Base-by-base conservation (phyloP, 2,888 invertebrate species). In the Clostera curtula region DNA sequence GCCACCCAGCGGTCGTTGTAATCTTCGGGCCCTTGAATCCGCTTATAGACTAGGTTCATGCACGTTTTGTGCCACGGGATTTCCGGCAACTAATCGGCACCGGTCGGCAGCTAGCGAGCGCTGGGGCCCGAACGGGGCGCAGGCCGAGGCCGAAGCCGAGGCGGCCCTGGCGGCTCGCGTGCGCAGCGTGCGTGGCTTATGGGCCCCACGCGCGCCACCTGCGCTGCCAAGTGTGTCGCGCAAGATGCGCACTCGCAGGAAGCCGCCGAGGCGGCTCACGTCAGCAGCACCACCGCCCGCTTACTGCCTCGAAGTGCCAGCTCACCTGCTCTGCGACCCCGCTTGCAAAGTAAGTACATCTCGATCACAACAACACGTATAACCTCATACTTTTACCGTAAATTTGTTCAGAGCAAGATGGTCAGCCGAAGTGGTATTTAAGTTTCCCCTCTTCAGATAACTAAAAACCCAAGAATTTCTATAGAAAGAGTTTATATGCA, bases 21-120 rank as follows among this genome's bases (percentile, higher is more conserved):
- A n/a, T n/a, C n/a, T n/a, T n/a, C n/a, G n/a, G n/a, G n/a, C n/a
- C n/a, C n/a, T n/a, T n/a, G n/a, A n/a, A n/a, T n/a, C n/a, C n/a
- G n/a, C n/a, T n/a, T n/a, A n/a, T n/a, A n/a, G n/a, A n/a, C n/a
- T n/a, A n/a, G n/a, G n/a, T n/a, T n/a, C n/a, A n/a, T n/a, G n/a
- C 5, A 22, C 13, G n/a, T 12, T 20, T 12, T 12, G 8, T 12
- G 12, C 20, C 3, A 43, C 40, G 47, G 43, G n/a, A n/a, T n/a
- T 14, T 35, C 39, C 34, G 32, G 29, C 30, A 50, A 43, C 43
- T 75, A 76, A 79, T 66, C 66, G 66, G 57, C 70, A 74, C 80
- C 71, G 49, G 74, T 82, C 73, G 80, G 76, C 82, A 82, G 82
- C 68, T 82, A 83, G 80, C 80, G 80, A 70, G 80, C 82, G 75